Evolutionary conservation across 2,113 vertebrate genomes (phyloP).

Genomic region (Lota lota): DNA sequence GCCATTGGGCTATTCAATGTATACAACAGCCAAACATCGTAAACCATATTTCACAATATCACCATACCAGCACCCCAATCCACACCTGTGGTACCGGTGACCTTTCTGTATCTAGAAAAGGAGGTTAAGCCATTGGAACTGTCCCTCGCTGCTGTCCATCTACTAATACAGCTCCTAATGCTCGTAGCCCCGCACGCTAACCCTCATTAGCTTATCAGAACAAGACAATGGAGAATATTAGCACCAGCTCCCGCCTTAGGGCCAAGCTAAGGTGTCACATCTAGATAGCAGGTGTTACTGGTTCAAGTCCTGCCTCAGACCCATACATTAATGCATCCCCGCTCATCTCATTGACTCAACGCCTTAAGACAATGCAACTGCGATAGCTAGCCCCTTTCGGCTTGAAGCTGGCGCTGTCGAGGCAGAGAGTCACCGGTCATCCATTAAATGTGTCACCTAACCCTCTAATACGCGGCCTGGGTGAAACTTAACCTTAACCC

Average conservation of each 20-base stretch:
- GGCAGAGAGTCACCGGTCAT: conserved; percentile 54
- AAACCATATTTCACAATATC: background rate
- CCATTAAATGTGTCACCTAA: conserved; percentile 38
- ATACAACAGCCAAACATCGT: too few relatives aligned
- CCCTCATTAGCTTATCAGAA: conserved; percentile 71
- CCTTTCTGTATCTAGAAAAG: conserved; percentile 1
- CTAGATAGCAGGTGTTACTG: conserved; percentile 63
- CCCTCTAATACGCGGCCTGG: conserved; percentile 31
- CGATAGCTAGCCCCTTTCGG: conserved; percentile 29
- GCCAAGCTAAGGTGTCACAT: conserved; percentile 58
- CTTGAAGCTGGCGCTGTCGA: conserved; percentile 28
- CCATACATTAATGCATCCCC: conserved; percentile 42
- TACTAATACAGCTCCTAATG: conserved; percentile 59
- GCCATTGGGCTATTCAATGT: too few relatives aligned
- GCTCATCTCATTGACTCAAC: conserved; percentile 57
- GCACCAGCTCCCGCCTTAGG: conserved; percentile 38
- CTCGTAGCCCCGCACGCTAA: conserved; percentile 50
- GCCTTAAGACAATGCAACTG: conserved; percentile 63
- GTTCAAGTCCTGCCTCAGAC: conserved; percentile 35
- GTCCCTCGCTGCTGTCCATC: conserved; percentile 40
- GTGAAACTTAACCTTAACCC: conserved; percentile 48
- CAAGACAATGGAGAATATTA: conserved; percentile 70
- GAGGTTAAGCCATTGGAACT: conserved; percentile 30
- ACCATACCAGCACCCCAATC: conserved; percentile 6
- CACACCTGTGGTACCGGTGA: conserved; percentile 15